Conservation (phyloP, 2,888 invertebrate species). For the Beris chalybata region DNA sequence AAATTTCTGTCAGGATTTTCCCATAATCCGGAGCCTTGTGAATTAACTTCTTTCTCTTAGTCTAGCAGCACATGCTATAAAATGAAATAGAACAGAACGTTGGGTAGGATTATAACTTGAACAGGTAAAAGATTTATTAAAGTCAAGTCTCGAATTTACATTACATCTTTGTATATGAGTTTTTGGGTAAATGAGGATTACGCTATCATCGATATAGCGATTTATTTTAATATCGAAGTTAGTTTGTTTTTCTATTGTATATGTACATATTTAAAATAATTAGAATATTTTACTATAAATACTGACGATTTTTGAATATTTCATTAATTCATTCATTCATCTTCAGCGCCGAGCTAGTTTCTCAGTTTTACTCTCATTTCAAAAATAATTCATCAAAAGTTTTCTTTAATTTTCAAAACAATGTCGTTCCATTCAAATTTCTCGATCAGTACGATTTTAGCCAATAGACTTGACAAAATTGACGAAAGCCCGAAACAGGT, state of each 20-base stretch:
- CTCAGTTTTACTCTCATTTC: neutral
- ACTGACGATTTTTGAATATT: no score
- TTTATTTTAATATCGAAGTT: neutral
- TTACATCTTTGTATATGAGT: no score
- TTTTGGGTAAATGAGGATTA: no score
- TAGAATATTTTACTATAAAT: neutral
- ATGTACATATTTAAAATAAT: neutral
- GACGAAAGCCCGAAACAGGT: conserved; percentile 49
- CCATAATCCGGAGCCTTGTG: no score
- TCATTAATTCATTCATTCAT: neutral
- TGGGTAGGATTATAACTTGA: no score
- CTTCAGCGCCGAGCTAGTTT: neutral
- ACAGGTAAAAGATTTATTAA: no score
- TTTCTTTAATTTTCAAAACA: neutral
- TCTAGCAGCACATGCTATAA: no score
- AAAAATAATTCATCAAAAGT: neutral
- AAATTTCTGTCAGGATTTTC: no score
- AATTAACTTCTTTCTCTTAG: no score
- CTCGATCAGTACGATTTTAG: neutral
- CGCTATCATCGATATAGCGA: no score
- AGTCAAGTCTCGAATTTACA: no score
- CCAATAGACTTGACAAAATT: conserved; percentile 5
- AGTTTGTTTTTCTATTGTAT: neutral
- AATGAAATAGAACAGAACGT: no score
- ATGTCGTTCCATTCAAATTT: conserved; percentile 5